Percentiles rank a stretch among this genome's conserved stretches.
phyloP scores from a whole-genome alignment of 1,140 invertebrate species.

The Euura saliciscinereae region DNA sequence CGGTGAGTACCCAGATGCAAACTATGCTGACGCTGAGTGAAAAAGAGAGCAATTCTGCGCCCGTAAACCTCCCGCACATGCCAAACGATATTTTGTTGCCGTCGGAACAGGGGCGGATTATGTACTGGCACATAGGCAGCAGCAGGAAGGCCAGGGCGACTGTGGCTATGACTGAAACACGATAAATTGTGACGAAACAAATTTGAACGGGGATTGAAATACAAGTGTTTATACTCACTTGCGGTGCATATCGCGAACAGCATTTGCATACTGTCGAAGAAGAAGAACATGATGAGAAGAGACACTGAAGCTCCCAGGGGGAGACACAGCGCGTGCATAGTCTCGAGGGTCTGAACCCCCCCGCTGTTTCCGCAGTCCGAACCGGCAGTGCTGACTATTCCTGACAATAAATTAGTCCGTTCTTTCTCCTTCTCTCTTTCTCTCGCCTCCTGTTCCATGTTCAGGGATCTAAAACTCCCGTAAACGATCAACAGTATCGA shows the following conservation, averaged over 20 bases:
- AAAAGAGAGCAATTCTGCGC: conserved; percentile 92
- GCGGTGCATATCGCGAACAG: conserved; percentile 97
- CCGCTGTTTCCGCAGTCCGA: conserved; percentile 52
- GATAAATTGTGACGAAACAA: neutral
- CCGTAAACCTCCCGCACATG: conserved; percentile 88
- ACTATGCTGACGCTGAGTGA: conserved; percentile 91
- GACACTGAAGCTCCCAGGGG: conserved; percentile 95
- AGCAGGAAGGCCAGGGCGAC: conserved; percentile 94
- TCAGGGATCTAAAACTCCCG: conserved; percentile 90
- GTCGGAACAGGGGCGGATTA: conserved; percentile 86
- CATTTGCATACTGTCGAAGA: conserved; percentile 98
- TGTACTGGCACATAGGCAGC: conserved; percentile 96
- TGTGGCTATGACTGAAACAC: conserved; percentile 88
- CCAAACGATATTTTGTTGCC: conserved; percentile 90
- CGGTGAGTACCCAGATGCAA: conserved; percentile 95
- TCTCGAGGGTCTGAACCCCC: conserved; percentile 92
- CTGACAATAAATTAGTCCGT: conserved; percentile 65
- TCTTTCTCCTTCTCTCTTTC: conserved; percentile 83
- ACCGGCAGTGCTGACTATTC: conserved; percentile 46
- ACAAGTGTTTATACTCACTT: conserved; percentile 69
- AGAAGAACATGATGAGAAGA: conserved; percentile 97
- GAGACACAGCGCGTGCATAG: conserved; percentile 95
- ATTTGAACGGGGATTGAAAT: neutral
- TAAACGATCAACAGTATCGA: conserved; percentile 97
- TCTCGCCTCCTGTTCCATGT: conserved; percentile 92